phyloP scores from a whole-genome alignment of 2,888 invertebrate species.

The Bellardia bayeri region DNA sequence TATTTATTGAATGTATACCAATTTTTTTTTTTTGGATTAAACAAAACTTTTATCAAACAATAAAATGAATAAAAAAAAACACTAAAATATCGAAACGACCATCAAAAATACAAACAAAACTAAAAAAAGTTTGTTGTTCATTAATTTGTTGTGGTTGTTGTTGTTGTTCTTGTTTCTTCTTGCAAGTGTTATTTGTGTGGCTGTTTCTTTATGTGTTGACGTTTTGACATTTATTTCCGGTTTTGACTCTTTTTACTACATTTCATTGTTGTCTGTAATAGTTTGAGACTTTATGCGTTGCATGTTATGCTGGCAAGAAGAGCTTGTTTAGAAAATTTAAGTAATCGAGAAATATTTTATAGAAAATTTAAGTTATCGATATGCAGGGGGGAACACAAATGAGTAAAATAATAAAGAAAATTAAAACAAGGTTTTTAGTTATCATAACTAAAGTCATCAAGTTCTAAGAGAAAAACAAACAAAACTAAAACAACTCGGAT shows the following conservation, averaged over 20 bases:
- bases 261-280: constrained; percentile 29
- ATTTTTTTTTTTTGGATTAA: constrained; percentile 10
- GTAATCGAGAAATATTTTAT: too few species aligned
- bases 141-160: background rate
- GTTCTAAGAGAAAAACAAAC: too few species aligned
- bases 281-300: constrained; percentile 2
- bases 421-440: too few species aligned
- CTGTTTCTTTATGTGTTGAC: constrained; percentile 26
- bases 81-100: constrained; percentile 12
- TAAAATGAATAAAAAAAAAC: background rate
- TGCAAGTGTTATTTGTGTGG: constrained; percentile 27
- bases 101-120: constrained; percentile 23
- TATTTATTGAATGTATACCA: background rate
- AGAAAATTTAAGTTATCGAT: too few species aligned
- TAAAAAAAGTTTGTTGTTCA: constrained; percentile 29
- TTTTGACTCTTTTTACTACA: constrained; percentile 14
- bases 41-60: constrained; percentile 43
- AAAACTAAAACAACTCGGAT: too few species aligned
- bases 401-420: too few species aligned
- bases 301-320: background rate
- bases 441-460: too few species aligned
- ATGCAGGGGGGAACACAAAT: too few species aligned
- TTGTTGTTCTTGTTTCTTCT: constrained; percentile 8
- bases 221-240: constrained; percentile 37
- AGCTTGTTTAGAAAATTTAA: too few species aligned